Evolutionary conservation across 1,140 invertebrate species (phyloP), one percentile per base, ranked within the genome.

Genomic region (Neoseiulus cucumeris): DNA sequence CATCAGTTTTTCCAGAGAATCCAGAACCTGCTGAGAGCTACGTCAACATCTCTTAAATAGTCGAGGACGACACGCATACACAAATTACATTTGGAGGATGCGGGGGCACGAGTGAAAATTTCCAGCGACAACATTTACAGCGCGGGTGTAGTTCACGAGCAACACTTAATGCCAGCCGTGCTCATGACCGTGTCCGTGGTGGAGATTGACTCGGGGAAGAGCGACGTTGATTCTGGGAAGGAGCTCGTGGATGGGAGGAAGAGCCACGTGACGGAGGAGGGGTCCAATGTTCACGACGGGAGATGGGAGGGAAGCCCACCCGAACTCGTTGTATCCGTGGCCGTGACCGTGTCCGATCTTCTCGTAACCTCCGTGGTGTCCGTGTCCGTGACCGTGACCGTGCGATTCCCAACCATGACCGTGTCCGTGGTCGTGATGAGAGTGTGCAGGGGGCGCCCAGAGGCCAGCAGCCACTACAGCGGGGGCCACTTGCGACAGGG

Each of bases 321-420:
- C 51, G 22, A 59, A 59, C 51, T 59, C 51, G 22, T 59, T 59
- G 51, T 59, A 59, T 14, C 51, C 51, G 22, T 59, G 51, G 14
- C 51, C 51, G 22, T 59, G 51, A 18, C 51, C 51, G 22, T 59
- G 51, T 1, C 51, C 51, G 22, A 29, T 25, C 25, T 33, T 33
- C 14, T 59, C 25, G 33, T 33, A 17, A 4, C 4, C 18, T 47
- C 14, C 14, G 45, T 25, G 18, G 28, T 25, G 7, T 4, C 45
- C 14, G 51, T 33, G 25, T 25, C 51, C 51, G 5, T 25, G 25
- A 1, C 51, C 22, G 22, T 59, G 51, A 17, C 51, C 51, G 22
- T 59, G 51, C 2, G 25, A 29, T 20, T 59, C 51, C 51, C 51
- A 59, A 2, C 51, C 51, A 20, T 25, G n/a, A 2, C 22, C 1